phyloP scores from a whole-genome alignment of 1,140 invertebrate species.

The Mamestra configurata region DNA sequence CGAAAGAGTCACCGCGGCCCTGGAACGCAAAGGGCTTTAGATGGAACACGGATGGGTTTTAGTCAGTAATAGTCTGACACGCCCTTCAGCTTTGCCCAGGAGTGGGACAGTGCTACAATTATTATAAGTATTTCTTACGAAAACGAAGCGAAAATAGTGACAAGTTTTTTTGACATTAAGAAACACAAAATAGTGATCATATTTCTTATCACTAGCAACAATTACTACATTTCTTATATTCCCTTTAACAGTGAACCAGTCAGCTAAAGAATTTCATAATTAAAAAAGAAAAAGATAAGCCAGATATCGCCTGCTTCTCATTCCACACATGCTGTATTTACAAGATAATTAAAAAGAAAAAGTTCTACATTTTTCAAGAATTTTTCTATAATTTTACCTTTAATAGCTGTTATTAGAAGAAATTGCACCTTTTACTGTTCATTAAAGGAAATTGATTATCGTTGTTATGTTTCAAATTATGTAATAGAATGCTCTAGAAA shows the following conservation, averaged over 20 bases:
- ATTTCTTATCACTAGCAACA: too few relatives aligned
- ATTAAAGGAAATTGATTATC: constrained; percentile 15
- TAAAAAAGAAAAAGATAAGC: constrained; percentile 5
- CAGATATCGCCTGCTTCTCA: constrained; percentile 10
- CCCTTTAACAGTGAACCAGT: not conserved
- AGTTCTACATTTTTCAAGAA: not conserved
- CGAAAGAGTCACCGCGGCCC: too few relatives aligned
- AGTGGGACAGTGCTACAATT: too few relatives aligned
- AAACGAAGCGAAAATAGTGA: too few relatives aligned
- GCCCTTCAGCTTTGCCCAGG: too few relatives aligned
- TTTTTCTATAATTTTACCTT: constrained; percentile 8
- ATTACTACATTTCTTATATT: not conserved
- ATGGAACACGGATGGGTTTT: too few relatives aligned
- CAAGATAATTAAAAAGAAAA: constrained; percentile 32
- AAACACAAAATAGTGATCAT: too few relatives aligned
- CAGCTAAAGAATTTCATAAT: not conserved
- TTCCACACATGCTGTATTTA: not conserved
- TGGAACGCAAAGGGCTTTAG: too few relatives aligned
- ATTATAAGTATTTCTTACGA: too few relatives aligned
- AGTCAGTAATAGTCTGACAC: too few relatives aligned
- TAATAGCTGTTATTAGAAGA: constrained; percentile 17
- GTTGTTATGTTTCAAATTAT: not conserved
- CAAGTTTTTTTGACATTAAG: too few relatives aligned
- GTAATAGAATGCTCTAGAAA: constrained; percentile 6
- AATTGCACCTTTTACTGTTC: constrained; percentile 3